Percentiles rank a stretch among this genome's conserved stretches.
phyloP scores from a whole-genome alignment of 2,113 vertebrate genomes.

The Anhinga anhinga region DNA sequence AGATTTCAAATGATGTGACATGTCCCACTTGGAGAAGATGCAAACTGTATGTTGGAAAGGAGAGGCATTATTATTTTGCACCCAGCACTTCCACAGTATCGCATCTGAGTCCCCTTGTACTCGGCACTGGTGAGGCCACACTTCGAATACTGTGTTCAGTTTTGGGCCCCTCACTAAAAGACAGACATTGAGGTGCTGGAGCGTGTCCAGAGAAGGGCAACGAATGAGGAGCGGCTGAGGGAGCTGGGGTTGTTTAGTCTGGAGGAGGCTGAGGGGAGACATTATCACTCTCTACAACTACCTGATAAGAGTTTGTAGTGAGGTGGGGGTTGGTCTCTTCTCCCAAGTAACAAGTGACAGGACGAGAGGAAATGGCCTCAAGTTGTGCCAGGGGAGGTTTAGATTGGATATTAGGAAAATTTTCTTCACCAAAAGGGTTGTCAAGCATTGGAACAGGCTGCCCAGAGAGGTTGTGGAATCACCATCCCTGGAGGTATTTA shows the following conservation, averaged over 20 bases:
- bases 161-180: background rate
- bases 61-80: background rate
- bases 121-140: background rate
- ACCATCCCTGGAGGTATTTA: background rate
- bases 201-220: background rate
- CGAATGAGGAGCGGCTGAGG: fast-evolving
- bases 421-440: background rate
- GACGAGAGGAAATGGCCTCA: background rate
- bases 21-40: background rate
- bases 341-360: background rate
- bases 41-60: background rate
- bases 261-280: background rate
- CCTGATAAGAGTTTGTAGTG: background rate
- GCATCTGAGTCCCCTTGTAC: background rate
- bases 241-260: background rate
- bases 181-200: background rate
- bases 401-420: background rate
- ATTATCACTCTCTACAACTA: background rate
- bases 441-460: background rate
- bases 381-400: background rate
- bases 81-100: background rate
- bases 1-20: background rate
- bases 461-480: too few relatives aligned
- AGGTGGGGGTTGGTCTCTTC: fast-evolving
- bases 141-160: background rate